Base-by-base conservation (phyloP, 2,113 vertebrate genomes). In the Brachypodius melanocephalos region DNA sequence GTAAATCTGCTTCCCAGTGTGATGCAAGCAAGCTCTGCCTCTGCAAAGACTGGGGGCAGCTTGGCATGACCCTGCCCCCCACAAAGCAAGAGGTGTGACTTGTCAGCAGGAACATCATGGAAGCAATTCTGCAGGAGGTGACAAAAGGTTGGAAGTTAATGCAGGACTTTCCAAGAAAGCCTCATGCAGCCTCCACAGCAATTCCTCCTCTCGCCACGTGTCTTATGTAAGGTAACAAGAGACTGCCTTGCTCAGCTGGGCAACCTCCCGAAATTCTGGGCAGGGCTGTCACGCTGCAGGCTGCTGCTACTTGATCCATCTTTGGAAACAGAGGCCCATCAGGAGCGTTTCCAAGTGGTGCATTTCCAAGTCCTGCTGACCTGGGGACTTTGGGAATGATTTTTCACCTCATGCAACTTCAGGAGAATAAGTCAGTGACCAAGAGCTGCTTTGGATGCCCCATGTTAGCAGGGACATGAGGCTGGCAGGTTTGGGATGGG, bases 71-170 rank as follows among this genome's bases (percentile, higher is more conserved):
- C 7, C 51, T 71, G 65, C 59, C 55, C 68, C 51, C 40, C 25
- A 28, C 24, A 42, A 25, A 52, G 78, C 58, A 48, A 63, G 67
- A 89, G 71, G 81, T 85, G 94, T 51, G 88, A 93, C 88, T 85
- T 95, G 91, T 95, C 85, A 93, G 85, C 89, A 77, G 69, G 45
- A 76, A 83, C 80, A 54, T 48, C 75, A 5, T 8, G 72, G 46
- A 77, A 83, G 32, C 0, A 2, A 32, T 94, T 42, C 43, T 20
- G 24, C 1, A 3, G 78, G 59, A 89, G 74, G 87, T 48, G 78
- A 58, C 59, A 80, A 89, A 93, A 94, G 71, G 62, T 55, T 90
- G 85, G 69, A 90, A 78, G 89, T 63, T 48, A 45, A 31, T 29
- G 59, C 46, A 81, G 31, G 18, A 20, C 25, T 83, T 92, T 87